Base-by-base conservation (phyloP, 92 coral and sea anemone species). In the Zoanthus solanderi region DNA sequence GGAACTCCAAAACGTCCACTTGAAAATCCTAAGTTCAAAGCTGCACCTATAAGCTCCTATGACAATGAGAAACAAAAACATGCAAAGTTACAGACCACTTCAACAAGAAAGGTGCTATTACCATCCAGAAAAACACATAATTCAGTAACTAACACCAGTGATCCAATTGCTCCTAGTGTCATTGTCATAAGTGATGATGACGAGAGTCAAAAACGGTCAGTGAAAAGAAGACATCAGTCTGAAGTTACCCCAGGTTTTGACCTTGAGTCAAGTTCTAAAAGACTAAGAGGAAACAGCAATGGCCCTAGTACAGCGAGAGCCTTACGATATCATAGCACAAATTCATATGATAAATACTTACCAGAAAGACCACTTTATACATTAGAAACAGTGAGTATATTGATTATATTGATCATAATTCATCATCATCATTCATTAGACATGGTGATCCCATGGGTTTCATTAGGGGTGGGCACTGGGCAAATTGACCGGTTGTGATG, bases 301-400 rank as follows among this genome's bases (percentile, higher is more conserved):
- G 85, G 85, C 47, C 46, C 74, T 6, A 66, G 46, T 65, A 46
- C 74, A 66, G 85, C 42, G 0, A 47, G 85, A 18, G 30, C 85
- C 12, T 31, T 81, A 31, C 71, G 85, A 48, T 81, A 81, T 68
- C 75, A 81, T 44, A 81, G 85, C 34, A 30, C 85, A 47, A 67
- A 17, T 14, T 81, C 85, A 0, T 81, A 81, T 81, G 85, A 81
- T 9, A 81, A 81, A 50, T 81, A 45, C 23, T 65, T 48, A 18
- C 87, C 89, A 72, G 75, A 75, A 46, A 85, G 84, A 29, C 83
- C 88, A 31, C 87, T 88, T 8, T 94, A 92, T 60, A 92, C 92
- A 31, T 75, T 90, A 56, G 82, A 94, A 58, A 94, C 95, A 9
- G 97, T 94, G 78, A 92, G 97, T 92, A 7, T 28, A 48, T 14